These are phyloP conservation scores for Microcebus jonahi DNA, from an alignment of 2,113 vertebrate species.

Conservation along the genomic window DNA sequence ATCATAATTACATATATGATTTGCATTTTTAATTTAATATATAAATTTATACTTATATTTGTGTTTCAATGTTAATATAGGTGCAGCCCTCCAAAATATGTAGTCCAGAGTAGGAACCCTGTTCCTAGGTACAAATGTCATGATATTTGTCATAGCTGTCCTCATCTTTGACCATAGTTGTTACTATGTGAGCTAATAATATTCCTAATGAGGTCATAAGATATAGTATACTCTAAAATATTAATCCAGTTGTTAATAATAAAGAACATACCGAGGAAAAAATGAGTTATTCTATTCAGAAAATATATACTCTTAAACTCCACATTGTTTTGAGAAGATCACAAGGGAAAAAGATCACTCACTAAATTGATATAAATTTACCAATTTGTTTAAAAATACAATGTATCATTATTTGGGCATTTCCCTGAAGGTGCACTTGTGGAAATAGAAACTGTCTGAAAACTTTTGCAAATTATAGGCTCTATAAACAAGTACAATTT, in stretches of 20 bases:
- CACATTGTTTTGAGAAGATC: not conserved
- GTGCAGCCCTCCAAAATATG: not conserved
- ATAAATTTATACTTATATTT: not conserved
- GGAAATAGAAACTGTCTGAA: not conserved
- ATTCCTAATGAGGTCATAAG: not conserved
- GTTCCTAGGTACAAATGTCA: not conserved
- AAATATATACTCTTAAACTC: not conserved
- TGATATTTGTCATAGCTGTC: not conserved
- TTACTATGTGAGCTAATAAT: not conserved
- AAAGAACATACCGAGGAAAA: not conserved
- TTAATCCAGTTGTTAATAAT: not conserved
- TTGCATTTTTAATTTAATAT: not conserved
- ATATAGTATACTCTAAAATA: not conserved
- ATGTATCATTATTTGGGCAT: not conserved
- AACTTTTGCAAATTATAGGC: conserved; percentile 21
- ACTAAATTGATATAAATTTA: conserved; percentile 8
- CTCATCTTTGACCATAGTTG: not conserved
- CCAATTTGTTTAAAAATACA: not conserved
- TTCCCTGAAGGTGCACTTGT: not conserved
- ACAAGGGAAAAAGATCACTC: not conserved
- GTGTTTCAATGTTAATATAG: not conserved
- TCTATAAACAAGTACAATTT: not conserved
- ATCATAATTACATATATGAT: not conserved
- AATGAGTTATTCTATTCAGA: not conserved
- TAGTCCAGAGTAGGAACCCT: fast-evolving